These are phyloP conservation scores for Heliconius nattereri DNA, from an alignment of 1,140 invertebrate species.

Conservation along the genomic window DNA sequence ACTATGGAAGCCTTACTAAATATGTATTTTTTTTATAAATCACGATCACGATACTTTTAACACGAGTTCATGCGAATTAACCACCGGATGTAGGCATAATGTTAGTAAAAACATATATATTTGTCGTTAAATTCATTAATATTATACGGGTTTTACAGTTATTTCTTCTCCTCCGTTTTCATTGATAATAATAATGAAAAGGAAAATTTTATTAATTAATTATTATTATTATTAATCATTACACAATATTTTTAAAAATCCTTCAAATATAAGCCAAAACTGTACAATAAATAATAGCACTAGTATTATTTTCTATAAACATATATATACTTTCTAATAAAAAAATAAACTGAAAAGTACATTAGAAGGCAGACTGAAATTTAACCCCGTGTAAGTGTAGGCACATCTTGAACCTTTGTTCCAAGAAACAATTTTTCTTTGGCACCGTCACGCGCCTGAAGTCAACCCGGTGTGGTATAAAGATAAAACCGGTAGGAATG, in stretches of 20 bases:
- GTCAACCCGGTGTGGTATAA: constrained; percentile 59
- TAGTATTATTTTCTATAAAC: not conserved
- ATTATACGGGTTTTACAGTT: not conserved
- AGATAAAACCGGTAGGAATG: not conserved
- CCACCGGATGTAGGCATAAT: constrained; percentile 8
- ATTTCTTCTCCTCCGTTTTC: not conserved
- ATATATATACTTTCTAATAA: not conserved
- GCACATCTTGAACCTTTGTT: constrained; percentile 77
- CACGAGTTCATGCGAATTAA: constrained; percentile 20
- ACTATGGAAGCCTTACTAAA: too few relatives aligned
- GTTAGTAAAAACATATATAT: too few relatives aligned
- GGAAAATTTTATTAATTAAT: too few relatives aligned
- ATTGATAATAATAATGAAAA: not conserved
- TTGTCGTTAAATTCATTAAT: not conserved
- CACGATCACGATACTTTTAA: constrained; percentile 9
- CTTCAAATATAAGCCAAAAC: too few relatives aligned
- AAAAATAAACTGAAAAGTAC: constrained; percentile 29
- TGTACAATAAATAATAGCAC: too few relatives aligned
- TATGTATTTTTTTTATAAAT: too few relatives aligned
- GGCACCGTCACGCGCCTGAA: constrained; percentile 67
- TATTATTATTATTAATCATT: too few relatives aligned
- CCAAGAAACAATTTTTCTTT: constrained; percentile 71
- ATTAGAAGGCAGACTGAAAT: constrained; percentile 58
- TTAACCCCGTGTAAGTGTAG: constrained; percentile 55
- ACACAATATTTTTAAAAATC: too few relatives aligned